phyloP scores from a whole-genome alignment of 2,797 vertebrate genomes.

The Hipposideros larvatus region DNA sequence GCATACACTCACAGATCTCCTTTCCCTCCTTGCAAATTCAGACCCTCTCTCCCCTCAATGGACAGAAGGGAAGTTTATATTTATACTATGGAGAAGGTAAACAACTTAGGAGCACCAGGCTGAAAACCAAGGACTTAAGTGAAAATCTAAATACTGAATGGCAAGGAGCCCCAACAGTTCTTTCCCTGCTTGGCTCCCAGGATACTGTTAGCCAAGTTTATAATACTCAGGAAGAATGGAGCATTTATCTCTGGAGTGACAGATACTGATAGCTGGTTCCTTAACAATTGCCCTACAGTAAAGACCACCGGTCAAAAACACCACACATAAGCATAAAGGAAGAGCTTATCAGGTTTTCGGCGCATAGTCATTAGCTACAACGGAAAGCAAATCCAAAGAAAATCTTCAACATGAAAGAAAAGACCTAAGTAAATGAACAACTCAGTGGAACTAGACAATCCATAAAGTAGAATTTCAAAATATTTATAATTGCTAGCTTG shows the following conservation, averaged over 20 bases:
- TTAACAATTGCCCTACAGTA: not conserved
- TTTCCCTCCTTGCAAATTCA: not conserved
- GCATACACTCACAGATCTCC: not conserved
- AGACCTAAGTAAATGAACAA: slow-evolving; percentile 25
- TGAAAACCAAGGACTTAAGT: not conserved
- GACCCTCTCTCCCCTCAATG: not conserved
- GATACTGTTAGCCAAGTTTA: not conserved
- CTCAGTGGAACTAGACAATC: not conserved
- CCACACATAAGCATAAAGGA: not conserved
- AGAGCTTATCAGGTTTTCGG: not conserved
- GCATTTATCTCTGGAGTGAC: not conserved
- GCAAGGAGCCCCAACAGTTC: not conserved
- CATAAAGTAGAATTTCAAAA: not conserved
- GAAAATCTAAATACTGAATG: not conserved
- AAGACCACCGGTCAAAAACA: not conserved
- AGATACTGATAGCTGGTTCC: not conserved
- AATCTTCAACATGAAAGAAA: not conserved
- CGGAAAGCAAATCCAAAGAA: slow-evolving; percentile 4
- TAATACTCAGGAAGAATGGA: not conserved
- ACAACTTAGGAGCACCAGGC: not conserved
- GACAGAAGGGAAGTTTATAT: slow-evolving; percentile 3
- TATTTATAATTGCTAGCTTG: not conserved
- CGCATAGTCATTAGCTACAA: not conserved
- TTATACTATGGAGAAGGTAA: not conserved
- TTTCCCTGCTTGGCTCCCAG: slow-evolving; percentile 11